Evolutionary conservation across 2,113 vertebrate genomes (phyloP).

Genomic region (Amphiprion ocellaris): DNA sequence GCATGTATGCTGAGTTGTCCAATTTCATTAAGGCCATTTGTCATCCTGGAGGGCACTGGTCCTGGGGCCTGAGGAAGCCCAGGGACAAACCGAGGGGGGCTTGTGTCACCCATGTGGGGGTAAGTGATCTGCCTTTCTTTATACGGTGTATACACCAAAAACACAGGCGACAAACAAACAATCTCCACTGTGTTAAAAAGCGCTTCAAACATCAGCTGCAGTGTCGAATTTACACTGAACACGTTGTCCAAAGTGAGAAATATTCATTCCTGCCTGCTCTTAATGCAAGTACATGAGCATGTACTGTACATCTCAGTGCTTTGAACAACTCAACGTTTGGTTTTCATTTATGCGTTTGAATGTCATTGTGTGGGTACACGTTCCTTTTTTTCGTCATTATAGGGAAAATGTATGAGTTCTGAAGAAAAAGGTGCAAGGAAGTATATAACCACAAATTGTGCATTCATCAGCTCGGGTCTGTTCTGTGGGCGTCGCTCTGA

Average conservation of each 20-base stretch:
- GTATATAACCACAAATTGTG: conserved; percentile 77
- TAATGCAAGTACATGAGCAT: conserved; percentile 29
- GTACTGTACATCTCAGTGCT: conserved; percentile 50
- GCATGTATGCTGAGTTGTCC: conserved; percentile 99
- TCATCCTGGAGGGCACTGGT: conserved; percentile 90
- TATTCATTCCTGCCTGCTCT: background rate
- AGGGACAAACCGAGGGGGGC: conserved; percentile 68
- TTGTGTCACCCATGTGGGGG: conserved; percentile 51
- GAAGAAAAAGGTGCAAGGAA: conserved; percentile 71
- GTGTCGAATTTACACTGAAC: too few species aligned
- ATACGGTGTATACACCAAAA: conserved; percentile 11
- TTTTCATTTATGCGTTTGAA: conserved; percentile 74
- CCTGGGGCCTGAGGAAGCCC: conserved; percentile 71
- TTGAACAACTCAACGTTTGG: conserved; percentile 69
- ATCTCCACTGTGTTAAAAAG: conserved; percentile 19
- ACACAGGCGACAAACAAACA: conserved; percentile 15
- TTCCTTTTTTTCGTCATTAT: conserved; percentile 65
- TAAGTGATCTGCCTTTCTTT: background rate
- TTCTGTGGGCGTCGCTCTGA: conserved; percentile 74
- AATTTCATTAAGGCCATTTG: conserved; percentile 99
- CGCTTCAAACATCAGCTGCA: too few species aligned
- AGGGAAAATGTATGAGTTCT: conserved; percentile 62
- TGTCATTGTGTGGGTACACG: conserved; percentile 77
- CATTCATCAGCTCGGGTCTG: conserved; percentile 75
- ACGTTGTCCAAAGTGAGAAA: too few species aligned